Base-by-base conservation (phyloP, 2,113 vertebrate species). In the Gambusia affinis region DNA sequence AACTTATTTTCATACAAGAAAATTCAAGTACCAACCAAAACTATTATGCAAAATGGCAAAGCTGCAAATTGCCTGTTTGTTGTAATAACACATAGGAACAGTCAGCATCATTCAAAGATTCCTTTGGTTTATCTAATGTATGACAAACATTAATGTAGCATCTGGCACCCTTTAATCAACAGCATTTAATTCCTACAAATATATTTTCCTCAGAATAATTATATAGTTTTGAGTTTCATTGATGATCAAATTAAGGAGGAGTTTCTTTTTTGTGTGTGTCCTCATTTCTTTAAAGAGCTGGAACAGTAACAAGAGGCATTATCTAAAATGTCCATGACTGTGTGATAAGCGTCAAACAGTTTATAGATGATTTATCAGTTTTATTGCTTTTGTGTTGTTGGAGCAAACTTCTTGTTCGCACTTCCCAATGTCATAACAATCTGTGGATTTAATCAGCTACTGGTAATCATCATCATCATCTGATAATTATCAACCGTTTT, bases 281-380 rank as follows among this genome's bases (percentile, higher is more conserved):
- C 2, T 57, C 70, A 42, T 61, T 66, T 12, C 37, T 76, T 22
- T 54, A 83, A 82, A 76, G 10, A 15, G 35, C 57, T 31, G 75
- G 75, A 78, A 57, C 30, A 39, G 7, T 31, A 65, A 64, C 37
- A 14, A 17, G 24, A 62, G 12, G 28, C 12, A 27, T 84, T 79
- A 82, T 88, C 76, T 78, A 62, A 47, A 60, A 72, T 76, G 79
- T 88, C 79, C 67, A 47, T 80, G 62, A 75, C 60, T 8, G 31
- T 63, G n/a, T 64, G 15, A 12, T 31, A 12, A 75, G n/a, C 63
- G 51, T 61, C 2, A 60, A 27, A 1, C 2, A 39, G 62, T 31
- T 27, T 64, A 64, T 39, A 37, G 72, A 77, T 35, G 60, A 71
- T 62, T 71, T 17, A 24, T 24, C 37, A 12, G 24, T 69, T 88